These are phyloP conservation scores for Eremobia ochroleuca DNA, from an alignment of 2,888 invertebrate species.

Conservation along the genomic window DNA sequence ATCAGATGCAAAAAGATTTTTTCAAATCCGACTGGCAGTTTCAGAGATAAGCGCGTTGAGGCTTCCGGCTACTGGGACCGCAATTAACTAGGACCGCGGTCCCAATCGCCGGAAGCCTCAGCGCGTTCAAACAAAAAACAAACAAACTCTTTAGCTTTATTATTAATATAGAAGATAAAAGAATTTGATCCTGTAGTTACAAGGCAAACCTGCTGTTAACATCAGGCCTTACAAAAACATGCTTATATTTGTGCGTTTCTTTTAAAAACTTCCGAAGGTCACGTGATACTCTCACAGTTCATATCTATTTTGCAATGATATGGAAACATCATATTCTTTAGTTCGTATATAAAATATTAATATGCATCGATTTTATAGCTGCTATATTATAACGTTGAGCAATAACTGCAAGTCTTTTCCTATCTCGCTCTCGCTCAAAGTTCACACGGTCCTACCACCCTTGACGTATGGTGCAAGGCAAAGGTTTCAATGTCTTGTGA, in stretches of 20 bases:
- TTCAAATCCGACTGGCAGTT: no score
- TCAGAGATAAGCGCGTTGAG: no score
- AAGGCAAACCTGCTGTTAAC: background rate
- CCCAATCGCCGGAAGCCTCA: no score
- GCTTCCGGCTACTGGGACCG: no score
- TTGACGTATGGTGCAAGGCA: slow-evolving; percentile 69
- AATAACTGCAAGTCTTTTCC: slow-evolving; percentile 75
- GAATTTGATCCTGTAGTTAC: background rate
- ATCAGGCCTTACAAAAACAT: background rate
- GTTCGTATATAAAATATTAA: slow-evolving; percentile 22
- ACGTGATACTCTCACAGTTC: no score
- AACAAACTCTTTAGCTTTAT: no score
- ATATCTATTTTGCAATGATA: background rate
- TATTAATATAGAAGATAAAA: no score
- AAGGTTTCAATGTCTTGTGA: slow-evolving; percentile 36
- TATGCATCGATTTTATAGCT: slow-evolving; percentile 40
- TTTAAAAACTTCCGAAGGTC: background rate
- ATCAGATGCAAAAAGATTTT: no score
- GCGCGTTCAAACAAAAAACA: no score
- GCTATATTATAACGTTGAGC: slow-evolving; percentile 72
- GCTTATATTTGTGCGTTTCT: background rate
- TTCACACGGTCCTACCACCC: slow-evolving; percentile 79
- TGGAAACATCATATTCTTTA: background rate
- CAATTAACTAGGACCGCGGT: no score
- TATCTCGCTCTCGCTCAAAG: slow-evolving; percentile 75